These are phyloP conservation scores for Thalassarche chlororhynchos DNA, from an alignment of 2,113 vertebrate species.

Conservation along the genomic window DNA sequence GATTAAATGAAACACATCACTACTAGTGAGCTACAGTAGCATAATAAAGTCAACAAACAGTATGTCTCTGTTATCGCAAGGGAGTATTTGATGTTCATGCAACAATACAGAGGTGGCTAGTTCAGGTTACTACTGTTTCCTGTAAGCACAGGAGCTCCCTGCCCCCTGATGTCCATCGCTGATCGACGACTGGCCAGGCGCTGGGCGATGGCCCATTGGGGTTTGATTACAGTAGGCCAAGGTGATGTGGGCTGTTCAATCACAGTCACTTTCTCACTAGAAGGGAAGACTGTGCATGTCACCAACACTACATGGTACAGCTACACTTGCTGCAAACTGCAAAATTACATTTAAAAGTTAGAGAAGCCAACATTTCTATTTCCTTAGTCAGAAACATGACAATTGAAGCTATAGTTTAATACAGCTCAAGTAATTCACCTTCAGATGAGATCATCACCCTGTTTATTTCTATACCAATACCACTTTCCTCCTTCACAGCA, in stretches of 20 bases:
- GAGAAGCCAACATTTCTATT: neutral
- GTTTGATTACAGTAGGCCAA: neutral
- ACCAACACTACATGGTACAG: neutral
- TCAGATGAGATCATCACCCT: neutral
- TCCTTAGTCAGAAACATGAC: neutral
- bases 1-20: neutral
- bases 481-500: neutral
- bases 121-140: neutral
- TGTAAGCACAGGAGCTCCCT: neutral
- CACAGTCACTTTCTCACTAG: conserved; percentile 32
- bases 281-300: conserved; percentile 15
- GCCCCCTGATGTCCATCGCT: neutral
- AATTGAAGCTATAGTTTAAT: neutral
- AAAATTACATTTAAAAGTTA: conserved; percentile 22
- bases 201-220: neutral
- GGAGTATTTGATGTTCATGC: neutral
- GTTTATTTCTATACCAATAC: neutral
- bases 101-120: neutral
- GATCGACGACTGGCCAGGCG: neutral
- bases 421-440: neutral
- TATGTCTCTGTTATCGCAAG: neutral
- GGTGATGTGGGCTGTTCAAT: neutral
- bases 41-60: neutral
- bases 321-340: conserved; percentile 4
- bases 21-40: neutral